Evolutionary conservation across 1,140 invertebrate species (phyloP).

Genomic region (Lepidurus arcticus): DNA sequence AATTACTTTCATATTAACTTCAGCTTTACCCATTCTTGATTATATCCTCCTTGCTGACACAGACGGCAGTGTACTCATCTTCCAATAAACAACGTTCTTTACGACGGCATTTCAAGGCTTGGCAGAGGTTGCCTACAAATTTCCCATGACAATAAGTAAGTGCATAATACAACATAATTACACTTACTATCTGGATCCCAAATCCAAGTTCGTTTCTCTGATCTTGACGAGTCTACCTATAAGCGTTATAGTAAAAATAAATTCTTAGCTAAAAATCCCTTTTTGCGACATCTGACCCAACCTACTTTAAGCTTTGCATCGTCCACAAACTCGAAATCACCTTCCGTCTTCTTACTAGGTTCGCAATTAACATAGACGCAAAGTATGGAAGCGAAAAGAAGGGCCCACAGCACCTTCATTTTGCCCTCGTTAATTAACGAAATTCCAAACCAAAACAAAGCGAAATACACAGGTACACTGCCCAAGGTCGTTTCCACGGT

Average conservation of each 20-base stretch:
- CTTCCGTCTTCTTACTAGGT: slow-evolving; percentile 31
- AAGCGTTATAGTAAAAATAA: neutral
- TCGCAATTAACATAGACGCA: neutral
- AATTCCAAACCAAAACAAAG: slow-evolving; percentile 19
- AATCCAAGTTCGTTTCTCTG: slow-evolving; percentile 33
- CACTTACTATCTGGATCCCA: slow-evolving; percentile 33
- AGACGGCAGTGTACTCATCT: slow-evolving; percentile 77
- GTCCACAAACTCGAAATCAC: slow-evolving; percentile 33
- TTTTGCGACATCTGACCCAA: slow-evolving; percentile 24
- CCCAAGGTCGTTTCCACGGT: slow-evolving; percentile 15
- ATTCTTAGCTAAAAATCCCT: neutral
- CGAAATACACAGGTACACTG: slow-evolving; percentile 7
- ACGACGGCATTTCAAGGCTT: slow-evolving; percentile 77
- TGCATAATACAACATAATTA: neutral
- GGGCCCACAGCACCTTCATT: neutral
- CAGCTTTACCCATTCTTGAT: slow-evolving; percentile 65
- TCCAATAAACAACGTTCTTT: slow-evolving; percentile 79
- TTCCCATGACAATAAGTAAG: neutral
- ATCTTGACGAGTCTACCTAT: neutral
- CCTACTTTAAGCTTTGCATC: slow-evolving; percentile 25
- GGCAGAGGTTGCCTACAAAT: slow-evolving; percentile 69
- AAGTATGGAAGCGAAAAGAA: neutral
- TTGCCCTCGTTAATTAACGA: neutral
- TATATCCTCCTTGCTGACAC: slow-evolving; percentile 76
- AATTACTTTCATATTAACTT: slow-evolving; percentile 29